phyloP scores from a whole-genome alignment of 2,113 vertebrate species.

The Aviceda subcristata region DNA sequence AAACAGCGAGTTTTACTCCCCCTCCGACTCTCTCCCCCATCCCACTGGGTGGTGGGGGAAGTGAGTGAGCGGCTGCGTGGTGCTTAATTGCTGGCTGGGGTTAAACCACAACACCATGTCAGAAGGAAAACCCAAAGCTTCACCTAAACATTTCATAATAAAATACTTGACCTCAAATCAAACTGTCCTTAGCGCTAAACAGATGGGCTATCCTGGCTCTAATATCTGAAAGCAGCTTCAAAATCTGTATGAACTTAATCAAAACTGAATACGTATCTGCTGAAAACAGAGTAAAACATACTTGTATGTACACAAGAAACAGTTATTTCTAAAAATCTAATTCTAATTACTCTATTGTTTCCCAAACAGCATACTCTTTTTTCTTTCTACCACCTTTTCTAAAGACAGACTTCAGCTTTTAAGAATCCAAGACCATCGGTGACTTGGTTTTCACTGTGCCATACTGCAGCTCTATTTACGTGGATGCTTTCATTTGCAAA shows the following conservation, averaged over 20 bases:
- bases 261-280: background rate
- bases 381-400: background rate
- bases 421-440: background rate
- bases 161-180: background rate
- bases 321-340: background rate
- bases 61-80: too few relatives aligned
- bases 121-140: background rate
- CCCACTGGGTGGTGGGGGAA: too few relatives aligned
- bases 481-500: background rate
- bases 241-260: background rate
- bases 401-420: background rate
- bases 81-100: too few relatives aligned
- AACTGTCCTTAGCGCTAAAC: background rate
- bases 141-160: background rate
- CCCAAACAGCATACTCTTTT: background rate
- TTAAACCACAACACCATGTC: too few relatives aligned
- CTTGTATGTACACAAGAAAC: background rate
- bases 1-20: too few relatives aligned
- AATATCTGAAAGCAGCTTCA: background rate
- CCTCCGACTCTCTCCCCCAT: too few relatives aligned
- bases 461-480: background rate
- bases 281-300: background rate
- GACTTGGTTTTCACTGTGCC: background rate
- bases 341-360: background rate
- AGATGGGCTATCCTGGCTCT: background rate